Percentiles rank a stretch among this genome's conserved stretches.
Evolutionary conservation across 2,888 invertebrate genomes (phyloP).

Genomic region (Athalia circularis): DNA sequence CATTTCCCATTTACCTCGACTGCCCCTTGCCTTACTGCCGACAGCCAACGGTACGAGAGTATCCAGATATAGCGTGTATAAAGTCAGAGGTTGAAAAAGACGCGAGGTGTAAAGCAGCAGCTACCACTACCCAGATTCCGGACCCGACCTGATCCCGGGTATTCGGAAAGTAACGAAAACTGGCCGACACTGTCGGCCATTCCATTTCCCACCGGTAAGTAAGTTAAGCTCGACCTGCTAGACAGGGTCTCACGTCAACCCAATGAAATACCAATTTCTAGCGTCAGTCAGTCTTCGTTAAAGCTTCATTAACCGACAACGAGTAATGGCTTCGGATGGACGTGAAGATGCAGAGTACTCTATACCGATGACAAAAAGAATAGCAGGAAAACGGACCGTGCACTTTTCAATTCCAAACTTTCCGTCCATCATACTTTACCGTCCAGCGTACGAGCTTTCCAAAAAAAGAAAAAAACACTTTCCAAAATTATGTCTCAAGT

Average conservation of each 20-base stretch:
- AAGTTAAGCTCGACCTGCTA: conserved; percentile 35
- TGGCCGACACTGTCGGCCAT: not conserved
- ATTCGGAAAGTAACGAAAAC: not conserved
- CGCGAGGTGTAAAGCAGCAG: not conserved
- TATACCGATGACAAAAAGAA: too few species aligned
- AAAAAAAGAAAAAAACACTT: too few species aligned
- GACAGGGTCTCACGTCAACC: conserved; percentile 30
- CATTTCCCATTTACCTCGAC: not conserved
- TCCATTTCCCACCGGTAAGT: conserved; percentile 10
- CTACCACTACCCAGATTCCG: too few species aligned
- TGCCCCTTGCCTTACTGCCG: not conserved
- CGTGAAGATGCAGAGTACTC: too few species aligned
- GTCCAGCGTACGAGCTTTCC: too few species aligned
- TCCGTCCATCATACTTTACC: too few species aligned
- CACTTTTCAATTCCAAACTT: too few species aligned
- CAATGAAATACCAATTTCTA: conserved; percentile 43
- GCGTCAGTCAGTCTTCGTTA: conserved; percentile 44
- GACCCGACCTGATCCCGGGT: too few species aligned
- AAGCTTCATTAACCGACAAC: conserved; percentile 37
- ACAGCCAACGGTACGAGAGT: not conserved
- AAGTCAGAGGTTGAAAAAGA: not conserved
- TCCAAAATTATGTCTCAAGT: too few species aligned
- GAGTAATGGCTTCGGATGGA: conserved; percentile 28
- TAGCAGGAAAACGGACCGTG: not conserved
- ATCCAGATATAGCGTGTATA: not conserved